Evolutionary conservation across 2,888 invertebrate genomes (phyloP).

Genomic region (Pammene aurita): DNA sequence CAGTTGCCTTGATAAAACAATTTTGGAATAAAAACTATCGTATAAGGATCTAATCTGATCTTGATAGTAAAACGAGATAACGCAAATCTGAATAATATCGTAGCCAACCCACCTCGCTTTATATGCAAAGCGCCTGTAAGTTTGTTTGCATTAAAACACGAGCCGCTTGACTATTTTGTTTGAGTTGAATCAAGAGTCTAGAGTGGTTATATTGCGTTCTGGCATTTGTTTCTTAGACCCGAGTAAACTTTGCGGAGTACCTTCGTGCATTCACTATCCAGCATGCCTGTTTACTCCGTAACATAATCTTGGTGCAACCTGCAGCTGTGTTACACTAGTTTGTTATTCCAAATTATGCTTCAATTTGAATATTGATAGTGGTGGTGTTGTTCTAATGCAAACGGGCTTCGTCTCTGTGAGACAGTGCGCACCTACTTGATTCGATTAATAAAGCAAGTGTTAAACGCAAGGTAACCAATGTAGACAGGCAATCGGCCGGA

Average conservation of each 20-base stretch:
- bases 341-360: conserved; percentile 44
- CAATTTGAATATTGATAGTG: conserved; percentile 54
- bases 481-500: conserved; percentile 77
- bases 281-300: conserved; percentile 65
- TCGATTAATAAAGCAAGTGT: conserved; percentile 69
- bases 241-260: conserved; percentile 62
- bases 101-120: conserved; percentile 84
- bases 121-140: conserved; percentile 84
- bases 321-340: conserved; percentile 46
- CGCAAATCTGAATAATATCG: conserved; percentile 79
- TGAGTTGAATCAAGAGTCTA: conserved; percentile 75
- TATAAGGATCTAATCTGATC: conserved; percentile 37
- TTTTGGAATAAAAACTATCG: conserved; percentile 31
- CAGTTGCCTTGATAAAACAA: conserved; percentile 53
- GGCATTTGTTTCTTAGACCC: conserved; percentile 76
- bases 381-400: conserved; percentile 82
- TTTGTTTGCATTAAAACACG: conserved; percentile 84
- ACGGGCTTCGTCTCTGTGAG: conserved; percentile 71
- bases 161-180: conserved; percentile 83
- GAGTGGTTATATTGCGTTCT: conserved; percentile 83
- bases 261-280: conserved; percentile 67
- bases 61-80: conserved; percentile 73
- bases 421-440: conserved; percentile 56
- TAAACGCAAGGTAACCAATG: conserved; percentile 82
- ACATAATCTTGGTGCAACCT: conserved; percentile 69